Base-by-base conservation (phyloP, 2,113 vertebrate genomes). In the Pygathrix nemaeus region DNA sequence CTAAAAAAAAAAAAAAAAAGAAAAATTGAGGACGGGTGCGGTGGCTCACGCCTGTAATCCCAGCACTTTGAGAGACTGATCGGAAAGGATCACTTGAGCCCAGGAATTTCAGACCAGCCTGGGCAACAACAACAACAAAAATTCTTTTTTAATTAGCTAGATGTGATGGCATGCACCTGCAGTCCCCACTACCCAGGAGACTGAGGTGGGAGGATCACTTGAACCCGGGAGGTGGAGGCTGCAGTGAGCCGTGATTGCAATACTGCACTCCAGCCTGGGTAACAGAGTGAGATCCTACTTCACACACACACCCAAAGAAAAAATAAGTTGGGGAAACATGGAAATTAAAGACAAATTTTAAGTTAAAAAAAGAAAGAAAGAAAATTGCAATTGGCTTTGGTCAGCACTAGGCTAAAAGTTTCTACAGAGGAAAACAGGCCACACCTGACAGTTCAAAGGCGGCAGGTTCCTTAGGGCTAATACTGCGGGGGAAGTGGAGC, bases 401-500 rank as follows among this genome's bases (percentile, higher is more conserved):
- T 11, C 25, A 73, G 38, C 4, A 5, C 50, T 4, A 12, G 85
- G 40, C 18, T 64, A 27, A 5, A 40, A 27, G 6, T 30, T 27
- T 13, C 86, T 40, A 55, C 35, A 10, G 70, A 48, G 88, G 40
- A 14, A 38, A 38, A 11, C 11, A 7, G 57, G 72, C 18, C 57
- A 40, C 45, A 21, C 8, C 2, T 4, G 9, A 6, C 57, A 32
- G 18, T 12, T 16, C 18, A 55, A 25, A 18, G 57, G n/a, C n/a
- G 25, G 72, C n/a, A 0, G 2, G 16, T 6, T 13, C n/a, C 57
- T 66, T 21, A 1, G 12, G 40, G 48, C 9, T 9, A 40, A 25
- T 25, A 11, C 12, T 8, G 9, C 50, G 27, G 14, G 11, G 17
- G 3, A 59, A 8, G n/a, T 25, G 27, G 18, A 50, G 64, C 9